Base-by-base conservation (phyloP, 2,113 vertebrate genomes). In the Aramus guarauna region DNA sequence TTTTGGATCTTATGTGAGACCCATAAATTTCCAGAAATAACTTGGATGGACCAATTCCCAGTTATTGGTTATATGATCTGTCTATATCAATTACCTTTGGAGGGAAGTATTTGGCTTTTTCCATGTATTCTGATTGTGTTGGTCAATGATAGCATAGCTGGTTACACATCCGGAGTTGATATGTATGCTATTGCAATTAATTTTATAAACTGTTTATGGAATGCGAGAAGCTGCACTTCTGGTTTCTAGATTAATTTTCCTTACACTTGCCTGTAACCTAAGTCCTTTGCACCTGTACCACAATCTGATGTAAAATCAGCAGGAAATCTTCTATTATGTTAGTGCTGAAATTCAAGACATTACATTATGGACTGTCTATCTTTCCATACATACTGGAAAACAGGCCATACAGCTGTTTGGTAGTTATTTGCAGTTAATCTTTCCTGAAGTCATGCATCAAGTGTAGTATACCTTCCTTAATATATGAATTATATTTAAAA, bases 141-240 rank as follows among this genome's bases (percentile, higher is more conserved):
- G 45, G 62, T 94, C 55, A 83, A n/a, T 36, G 94, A 37, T 69
- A 95, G 50, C 67, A 76, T 72, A 75, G 50, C 63, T 80, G 50
- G n/a, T 94, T 94, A 79, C 45, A 85, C 68, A 90, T 90, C 91
- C 11, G 1, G 85, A 92, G 26, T 47, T 95, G 59, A 92, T 94
- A 24, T 21, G 12, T 88, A 60, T 98, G 81, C 56, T 97, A 74
- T 97, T 98, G 94, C 90, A 97, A 97, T 98, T 98, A 94, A 95
- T 96, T 97, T 93, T 73, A 43, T 90, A 59, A 94, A 90, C 67
- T 97, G 58, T 92, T 98, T 97, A 88, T 94, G 90, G 93, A 97
- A 97, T 95, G 90, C n/a, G 74, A 97, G 96, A 97, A 95, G 92
- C 92, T 95, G 47, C 88, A 94, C 41, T 97, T 96, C 90, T 96